These are phyloP conservation scores for Coracias cyanogaster DNA, from an alignment of 2,797 vertebrate species.

Conservation along the genomic window DNA sequence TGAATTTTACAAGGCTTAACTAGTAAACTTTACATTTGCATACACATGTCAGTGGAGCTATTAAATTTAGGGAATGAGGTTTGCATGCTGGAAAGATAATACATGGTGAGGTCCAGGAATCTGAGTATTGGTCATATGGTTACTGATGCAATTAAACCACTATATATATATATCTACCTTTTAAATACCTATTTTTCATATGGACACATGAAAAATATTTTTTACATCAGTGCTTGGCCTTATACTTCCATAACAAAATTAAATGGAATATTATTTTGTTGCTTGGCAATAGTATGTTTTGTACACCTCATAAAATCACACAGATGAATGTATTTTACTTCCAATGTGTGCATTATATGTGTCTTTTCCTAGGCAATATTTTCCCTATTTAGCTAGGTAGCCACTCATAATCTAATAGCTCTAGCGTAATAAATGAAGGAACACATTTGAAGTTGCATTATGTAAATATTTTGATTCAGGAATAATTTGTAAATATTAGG, in stretches of 20 bases:
- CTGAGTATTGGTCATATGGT: neutral
- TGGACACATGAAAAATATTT: neutral
- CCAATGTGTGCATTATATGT: neutral
- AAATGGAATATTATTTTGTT: neutral
- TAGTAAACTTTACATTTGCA: neutral
- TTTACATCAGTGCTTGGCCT: neutral
- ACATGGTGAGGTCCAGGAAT: neutral
- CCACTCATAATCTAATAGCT: neutral
- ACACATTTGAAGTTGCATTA: neutral
- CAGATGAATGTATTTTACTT: neutral
- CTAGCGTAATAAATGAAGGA: neutral
- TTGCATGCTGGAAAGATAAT: neutral
- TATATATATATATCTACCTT: neutral
- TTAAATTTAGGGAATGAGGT: neutral
- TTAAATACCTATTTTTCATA: neutral
- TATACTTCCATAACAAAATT: neutral
- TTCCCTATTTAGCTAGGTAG: neutral
- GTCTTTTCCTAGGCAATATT: neutral
- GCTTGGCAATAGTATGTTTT: neutral
- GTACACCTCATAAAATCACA: neutral
- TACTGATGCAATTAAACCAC: neutral
- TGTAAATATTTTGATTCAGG: neutral
- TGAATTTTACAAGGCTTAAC: neutral
- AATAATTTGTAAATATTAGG: neutral
- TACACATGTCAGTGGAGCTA: neutral